Base-by-base conservation (phyloP, 2,888 invertebrate species). In the Pyrocoelia pectoralis region DNA sequence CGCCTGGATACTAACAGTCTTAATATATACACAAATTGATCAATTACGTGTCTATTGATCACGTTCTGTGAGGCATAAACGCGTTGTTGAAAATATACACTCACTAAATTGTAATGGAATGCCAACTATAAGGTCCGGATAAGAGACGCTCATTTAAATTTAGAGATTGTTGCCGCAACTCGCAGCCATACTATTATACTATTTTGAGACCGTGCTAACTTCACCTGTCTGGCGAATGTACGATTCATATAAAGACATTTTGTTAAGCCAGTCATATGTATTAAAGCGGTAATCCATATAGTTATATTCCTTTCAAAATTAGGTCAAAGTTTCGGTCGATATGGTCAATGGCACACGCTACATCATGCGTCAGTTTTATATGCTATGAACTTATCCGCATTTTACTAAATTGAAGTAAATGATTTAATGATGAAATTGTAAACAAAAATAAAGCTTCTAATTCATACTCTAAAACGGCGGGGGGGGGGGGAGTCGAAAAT, bases 161-260 rank as follows among this genome's bases (percentile, higher is more conserved):
- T 62, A 56, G 59, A 59, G 61, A 48, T 28, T 49, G 60, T 62
- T 61, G 61, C 49, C 38, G 52, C 48, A 62, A 62, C 56, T 18
- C 52, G 56, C 53, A 24, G 56, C 49, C 56, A 46, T 57, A 52
- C 40, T 43, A 15, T 52, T 14, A 29, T 17, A 56, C 61, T 68
- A 68, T 68, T 68, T 68, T 66, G 28, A 56, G 66, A 55, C 43
- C 59, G 59, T 43, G 51, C 64, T 57, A 48, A 66, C 66, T 64
- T 66, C 66, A 68, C 66, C 68, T 68, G 68, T 58, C 61, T 62
- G 64, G 50, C 57, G 33, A 57, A 24, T 55, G 10, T 17, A 10
- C 38, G 24, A n/a, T 33, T 6, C 33, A 33, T 33, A 33, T 33
- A 33, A 33, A 33, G 33, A 24, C 19, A 28, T 50, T 48, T 28